Evolutionary conservation across 1,140 invertebrate genomes (phyloP).

Genomic region (Macrobrachium rosenbergii): DNA sequence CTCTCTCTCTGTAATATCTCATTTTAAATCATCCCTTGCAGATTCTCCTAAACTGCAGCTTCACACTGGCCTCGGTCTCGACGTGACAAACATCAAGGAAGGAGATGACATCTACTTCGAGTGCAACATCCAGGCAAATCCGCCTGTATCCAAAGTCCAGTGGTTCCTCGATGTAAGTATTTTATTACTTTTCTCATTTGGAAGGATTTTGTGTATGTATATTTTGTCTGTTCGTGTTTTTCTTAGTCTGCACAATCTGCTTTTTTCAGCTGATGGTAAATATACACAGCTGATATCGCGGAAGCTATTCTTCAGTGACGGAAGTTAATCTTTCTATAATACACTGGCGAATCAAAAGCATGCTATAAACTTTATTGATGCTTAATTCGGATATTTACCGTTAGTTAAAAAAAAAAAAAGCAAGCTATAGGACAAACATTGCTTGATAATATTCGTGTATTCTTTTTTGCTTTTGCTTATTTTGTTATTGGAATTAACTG

Average conservation of each 20-base stretch:
- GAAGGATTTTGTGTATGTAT: not conserved
- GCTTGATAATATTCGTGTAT: not conserved
- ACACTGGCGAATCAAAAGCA: too few relatives aligned
- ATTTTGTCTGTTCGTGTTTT: not conserved
- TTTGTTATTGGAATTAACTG: not conserved
- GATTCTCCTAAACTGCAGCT: constrained; percentile 25
- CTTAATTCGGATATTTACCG: too few relatives aligned
- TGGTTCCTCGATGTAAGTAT: constrained; percentile 42
- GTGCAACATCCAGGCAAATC: constrained; percentile 34
- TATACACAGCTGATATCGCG: too few relatives aligned
- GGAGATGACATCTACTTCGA: constrained; percentile 44
- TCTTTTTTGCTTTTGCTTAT: not conserved
- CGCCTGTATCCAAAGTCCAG: constrained; percentile 11
- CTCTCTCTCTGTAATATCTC: not conserved
- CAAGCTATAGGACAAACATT: too few relatives aligned
- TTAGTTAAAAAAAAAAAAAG: too few relatives aligned
- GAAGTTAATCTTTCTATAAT: too few relatives aligned
- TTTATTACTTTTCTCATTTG: not conserved
- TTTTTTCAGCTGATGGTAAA: too few relatives aligned
- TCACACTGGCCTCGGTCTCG: constrained; percentile 5
- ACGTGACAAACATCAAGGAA: constrained; percentile 35
- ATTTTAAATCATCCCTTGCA: not conserved
- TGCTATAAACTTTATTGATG: too few relatives aligned
- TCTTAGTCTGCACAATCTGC: not conserved
- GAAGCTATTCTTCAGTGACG: too few relatives aligned